These are phyloP conservation scores for Colinus virginianus DNA, from an alignment of 2,113 vertebrate genomes.

Conservation along the genomic window DNA sequence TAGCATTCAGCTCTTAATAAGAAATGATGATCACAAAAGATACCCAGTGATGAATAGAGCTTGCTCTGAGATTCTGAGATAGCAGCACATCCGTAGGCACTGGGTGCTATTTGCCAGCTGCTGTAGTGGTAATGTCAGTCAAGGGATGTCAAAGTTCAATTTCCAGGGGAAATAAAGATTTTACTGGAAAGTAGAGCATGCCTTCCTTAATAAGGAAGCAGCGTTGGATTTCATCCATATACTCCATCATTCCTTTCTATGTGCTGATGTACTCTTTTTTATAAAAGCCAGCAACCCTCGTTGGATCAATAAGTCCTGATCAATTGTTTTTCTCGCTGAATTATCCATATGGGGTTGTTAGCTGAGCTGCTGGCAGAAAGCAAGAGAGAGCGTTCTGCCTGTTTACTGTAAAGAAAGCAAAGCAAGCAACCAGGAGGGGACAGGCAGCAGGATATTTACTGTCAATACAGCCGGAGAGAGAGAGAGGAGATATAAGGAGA, in stretches of 20 bases:
- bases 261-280: neutral
- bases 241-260: neutral
- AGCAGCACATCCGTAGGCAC: no score
- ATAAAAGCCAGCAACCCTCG: conserved; percentile 3
- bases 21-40: neutral
- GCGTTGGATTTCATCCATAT: neutral
- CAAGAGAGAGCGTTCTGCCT: conserved; percentile 36
- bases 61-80: neutral
- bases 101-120: neutral
- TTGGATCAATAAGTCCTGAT: conserved; percentile 45
- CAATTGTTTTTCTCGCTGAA: conserved; percentile 56
- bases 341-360: conserved; percentile 28
- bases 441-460: conserved; percentile 71
- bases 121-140: neutral
- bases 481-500: conserved; percentile 46
- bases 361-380: conserved; percentile 58
- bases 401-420: conserved; percentile 77
- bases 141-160: conserved; percentile 2
- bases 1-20: neutral
- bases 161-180: neutral
- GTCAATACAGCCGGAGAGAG: conserved; percentile 70
- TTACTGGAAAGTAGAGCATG: neutral
- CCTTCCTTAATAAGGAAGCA: neutral
- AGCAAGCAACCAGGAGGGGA: conserved; percentile 55
- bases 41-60: neutral